phyloP scores from a whole-genome alignment of 30 jellyfish, hydroid and myxozoan species.

The Aurelia aurita region DNA sequence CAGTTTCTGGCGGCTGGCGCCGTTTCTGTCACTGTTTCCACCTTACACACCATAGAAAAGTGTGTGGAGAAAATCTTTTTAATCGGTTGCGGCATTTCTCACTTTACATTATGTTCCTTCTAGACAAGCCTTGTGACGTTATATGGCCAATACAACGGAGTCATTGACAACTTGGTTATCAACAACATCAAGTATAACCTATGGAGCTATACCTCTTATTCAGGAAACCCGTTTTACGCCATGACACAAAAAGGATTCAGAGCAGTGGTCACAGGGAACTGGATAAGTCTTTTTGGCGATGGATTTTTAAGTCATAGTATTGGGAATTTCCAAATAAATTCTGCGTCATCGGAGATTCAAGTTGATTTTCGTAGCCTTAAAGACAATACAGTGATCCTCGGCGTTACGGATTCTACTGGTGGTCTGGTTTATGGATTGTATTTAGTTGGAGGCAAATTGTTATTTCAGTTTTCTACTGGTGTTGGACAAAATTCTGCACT shows the following conservation, averaged over 20 bases:
- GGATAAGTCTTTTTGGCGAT: slow-evolving; percentile 92
- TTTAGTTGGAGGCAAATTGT: slow-evolving; percentile 82
- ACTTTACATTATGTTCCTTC: background rate
- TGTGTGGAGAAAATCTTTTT: no score
- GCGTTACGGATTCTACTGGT: slow-evolving; percentile 81
- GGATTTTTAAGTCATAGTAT: slow-evolving; percentile 80
- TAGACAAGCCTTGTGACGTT: slow-evolving; percentile 71
- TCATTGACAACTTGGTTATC: slow-evolving; percentile 79
- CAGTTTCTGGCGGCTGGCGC: no score
- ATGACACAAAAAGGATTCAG: slow-evolving; percentile 74
- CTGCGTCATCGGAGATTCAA: slow-evolving; percentile 70
- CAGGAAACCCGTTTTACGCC: slow-evolving; percentile 73
- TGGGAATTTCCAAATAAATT: slow-evolving; percentile 75
- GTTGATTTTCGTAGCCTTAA: slow-evolving; percentile 91
- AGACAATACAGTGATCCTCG: slow-evolving; percentile 84
- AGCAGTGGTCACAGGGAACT: slow-evolving; percentile 58
- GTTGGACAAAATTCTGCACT: slow-evolving; percentile 95
- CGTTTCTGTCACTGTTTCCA: no score
- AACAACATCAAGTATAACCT: slow-evolving; percentile 82
- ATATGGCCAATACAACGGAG: slow-evolving; percentile 87
- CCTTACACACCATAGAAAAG: no score
- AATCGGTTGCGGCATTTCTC: no score
- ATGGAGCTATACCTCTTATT: slow-evolving; percentile 69
- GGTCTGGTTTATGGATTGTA: slow-evolving; percentile 85
- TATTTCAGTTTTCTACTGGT: slow-evolving; percentile 93